These are phyloP conservation scores for Fragum fragum DNA, from an alignment of 2,888 invertebrate species.

Conservation along the genomic window DNA sequence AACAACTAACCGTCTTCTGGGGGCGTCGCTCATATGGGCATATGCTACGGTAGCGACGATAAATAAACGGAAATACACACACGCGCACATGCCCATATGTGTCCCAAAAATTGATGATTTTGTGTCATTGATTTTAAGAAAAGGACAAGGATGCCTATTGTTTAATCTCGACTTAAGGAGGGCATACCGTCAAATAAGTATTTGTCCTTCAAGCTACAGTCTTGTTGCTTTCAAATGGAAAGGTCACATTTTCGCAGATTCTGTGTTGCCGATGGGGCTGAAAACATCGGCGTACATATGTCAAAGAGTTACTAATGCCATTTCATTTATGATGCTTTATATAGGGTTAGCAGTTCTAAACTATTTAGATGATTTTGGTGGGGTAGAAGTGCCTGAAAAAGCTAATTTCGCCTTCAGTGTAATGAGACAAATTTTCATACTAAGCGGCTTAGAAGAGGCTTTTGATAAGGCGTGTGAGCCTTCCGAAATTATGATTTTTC, in stretches of 20 bases:
- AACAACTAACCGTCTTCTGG: too few species aligned
- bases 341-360: neutral
- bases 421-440: neutral
- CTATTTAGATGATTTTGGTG: too few species aligned
- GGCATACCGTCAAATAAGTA: too few species aligned
- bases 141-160: neutral
- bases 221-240: too few species aligned
- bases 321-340: neutral
- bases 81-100: too few species aligned
- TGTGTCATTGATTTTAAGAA: too few species aligned
- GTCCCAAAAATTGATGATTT: neutral
- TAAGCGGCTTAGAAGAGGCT: neutral
- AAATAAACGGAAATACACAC: too few species aligned
- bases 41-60: too few species aligned
- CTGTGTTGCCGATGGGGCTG: conserved; percentile 1
- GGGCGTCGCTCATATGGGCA: too few species aligned
- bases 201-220: neutral
- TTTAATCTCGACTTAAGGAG: neutral
- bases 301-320: neutral
- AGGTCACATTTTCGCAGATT: neutral
- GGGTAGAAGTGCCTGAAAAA: neutral
- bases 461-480: neutral
- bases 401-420: neutral
- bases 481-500: conserved; percentile 2
- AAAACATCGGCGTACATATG: neutral